phyloP scores from a whole-genome alignment of 2,888 invertebrate genomes.

The Erynnis tages region DNA sequence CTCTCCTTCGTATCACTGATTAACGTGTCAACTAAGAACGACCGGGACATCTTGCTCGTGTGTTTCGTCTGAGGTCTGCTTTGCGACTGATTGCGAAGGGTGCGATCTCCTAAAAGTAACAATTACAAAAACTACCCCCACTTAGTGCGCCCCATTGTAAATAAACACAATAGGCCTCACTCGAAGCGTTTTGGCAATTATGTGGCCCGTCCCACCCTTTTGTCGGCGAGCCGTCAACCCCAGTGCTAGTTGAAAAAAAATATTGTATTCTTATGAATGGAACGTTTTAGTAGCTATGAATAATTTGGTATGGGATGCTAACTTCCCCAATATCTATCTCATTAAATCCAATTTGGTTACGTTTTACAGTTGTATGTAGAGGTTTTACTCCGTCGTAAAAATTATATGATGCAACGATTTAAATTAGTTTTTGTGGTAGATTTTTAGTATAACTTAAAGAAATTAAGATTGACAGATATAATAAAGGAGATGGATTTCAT shows the following conservation, averaged over 20 bases:
- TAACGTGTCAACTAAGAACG: conserved; percentile 90
- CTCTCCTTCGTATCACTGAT: conserved; percentile 84
- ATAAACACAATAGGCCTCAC: conserved; percentile 75
- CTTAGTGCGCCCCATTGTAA: conserved; percentile 78
- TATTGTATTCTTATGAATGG: conserved; percentile 64
- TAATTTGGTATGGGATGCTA: conserved; percentile 76
- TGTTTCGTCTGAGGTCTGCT: conserved; percentile 50
- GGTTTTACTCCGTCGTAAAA: conserved; percentile 12
- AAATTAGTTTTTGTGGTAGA: too few species aligned
- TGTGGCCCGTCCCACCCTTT: conserved; percentile 79
- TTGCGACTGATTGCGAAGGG: conserved; percentile 61
- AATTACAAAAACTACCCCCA: conserved; percentile 81
- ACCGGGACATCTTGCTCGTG: conserved; percentile 87
- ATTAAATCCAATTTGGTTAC: conserved; percentile 76
- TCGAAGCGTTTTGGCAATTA: conserved; percentile 81
- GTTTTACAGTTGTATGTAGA: conserved; percentile 44
- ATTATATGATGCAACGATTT: background rate
- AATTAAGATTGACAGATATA: too few species aligned
- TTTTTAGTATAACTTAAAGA: too few species aligned
- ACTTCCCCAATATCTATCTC: conserved; percentile 77
- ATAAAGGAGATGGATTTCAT: too few species aligned
- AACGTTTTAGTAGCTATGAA: conserved; percentile 79
- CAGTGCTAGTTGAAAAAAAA: conserved; percentile 63
- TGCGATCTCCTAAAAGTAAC: conserved; percentile 63
- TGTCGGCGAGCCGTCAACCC: conserved; percentile 75